phyloP scores from a whole-genome alignment of 2,888 invertebrate genomes.

The Cacoxenus indagator region DNA sequence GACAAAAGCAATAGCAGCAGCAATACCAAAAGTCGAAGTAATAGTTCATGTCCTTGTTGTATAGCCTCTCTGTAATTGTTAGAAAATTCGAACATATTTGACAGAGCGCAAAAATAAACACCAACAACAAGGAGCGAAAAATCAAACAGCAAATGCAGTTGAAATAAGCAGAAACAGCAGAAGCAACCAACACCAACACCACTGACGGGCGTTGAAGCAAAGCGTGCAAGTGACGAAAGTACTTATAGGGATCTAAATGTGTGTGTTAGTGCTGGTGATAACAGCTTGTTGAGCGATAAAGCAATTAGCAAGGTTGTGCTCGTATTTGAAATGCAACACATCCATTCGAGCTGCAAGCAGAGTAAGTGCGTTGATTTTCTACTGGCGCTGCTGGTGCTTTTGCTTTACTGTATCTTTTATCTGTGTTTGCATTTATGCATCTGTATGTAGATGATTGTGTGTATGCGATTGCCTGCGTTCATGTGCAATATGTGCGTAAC shows the following conservation, averaged over 20 bases:
- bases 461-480: neutral
- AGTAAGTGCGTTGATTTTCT: constrained; percentile 7
- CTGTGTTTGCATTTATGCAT: neutral
- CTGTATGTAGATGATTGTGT: neutral
- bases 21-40: neutral
- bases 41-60: constrained; percentile 10
- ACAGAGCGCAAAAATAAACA: constrained; percentile 66
- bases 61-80: constrained; percentile 49
- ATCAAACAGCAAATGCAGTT: constrained; percentile 1
- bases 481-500: constrained; percentile 37
- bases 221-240: neutral
- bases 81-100: constrained; percentile 67
- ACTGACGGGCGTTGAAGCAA: neutral
- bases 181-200: constrained; percentile 3
- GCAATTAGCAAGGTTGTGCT: constrained; percentile 52
- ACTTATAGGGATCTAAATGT: neutral
- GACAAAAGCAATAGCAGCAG: neutral
- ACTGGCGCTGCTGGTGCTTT: neutral
- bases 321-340: constrained; percentile 52
- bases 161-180: constrained; percentile 20
- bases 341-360: neutral
- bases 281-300: constrained; percentile 66
- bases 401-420: neutral
- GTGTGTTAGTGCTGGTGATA: constrained; percentile 30
- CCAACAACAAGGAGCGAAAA: neutral